phyloP scores from a whole-genome alignment of 2,797 vertebrate species.

The Acanthopagrus latus region DNA sequence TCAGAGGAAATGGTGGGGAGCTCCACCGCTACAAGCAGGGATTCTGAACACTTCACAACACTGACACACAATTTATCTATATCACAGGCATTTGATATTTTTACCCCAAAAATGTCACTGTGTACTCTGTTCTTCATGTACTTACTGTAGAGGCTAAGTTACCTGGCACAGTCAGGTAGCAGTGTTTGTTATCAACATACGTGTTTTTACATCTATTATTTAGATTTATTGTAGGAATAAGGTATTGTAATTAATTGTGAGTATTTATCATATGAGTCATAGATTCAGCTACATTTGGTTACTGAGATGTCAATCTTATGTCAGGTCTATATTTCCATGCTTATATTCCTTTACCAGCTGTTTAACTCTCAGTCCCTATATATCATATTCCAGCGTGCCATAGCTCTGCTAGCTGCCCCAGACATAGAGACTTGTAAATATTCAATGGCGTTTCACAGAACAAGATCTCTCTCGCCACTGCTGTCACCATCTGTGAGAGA shows the following conservation, averaged over 20 bases:
- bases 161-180: conserved; percentile 19
- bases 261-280: conserved; percentile 14
- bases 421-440: conserved; percentile 84
- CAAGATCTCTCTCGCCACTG: conserved; percentile 83
- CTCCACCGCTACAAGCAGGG: conserved; percentile 38
- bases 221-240: conserved; percentile 39
- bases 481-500: conserved; percentile 78
- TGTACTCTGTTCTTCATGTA: conserved; percentile 27
- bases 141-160: conserved; percentile 17
- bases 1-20: conserved; percentile 66
- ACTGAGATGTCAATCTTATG: background rate
- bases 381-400: conserved; percentile 68
- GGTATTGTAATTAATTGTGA: conserved; percentile 21
- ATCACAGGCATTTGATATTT: conserved; percentile 54
- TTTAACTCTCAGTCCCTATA: conserved; percentile 53
- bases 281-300: conserved; percentile 2
- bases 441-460: conserved; percentile 85
- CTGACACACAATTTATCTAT: conserved; percentile 57
- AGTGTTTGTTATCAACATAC: conserved; percentile 41
- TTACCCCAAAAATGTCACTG: conserved; percentile 21
- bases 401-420: conserved; percentile 65
- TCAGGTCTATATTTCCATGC: background rate
- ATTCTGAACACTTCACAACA: conserved; percentile 49
- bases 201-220: conserved; percentile 38
- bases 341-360: conserved; percentile 43